A percentile compares a stretch with the other conserved stretches of the same genome.
These are phyloP conservation scores for Argynnis bischoffii DNA, from an alignment of 2,888 invertebrate species.

Conservation along the genomic window DNA sequence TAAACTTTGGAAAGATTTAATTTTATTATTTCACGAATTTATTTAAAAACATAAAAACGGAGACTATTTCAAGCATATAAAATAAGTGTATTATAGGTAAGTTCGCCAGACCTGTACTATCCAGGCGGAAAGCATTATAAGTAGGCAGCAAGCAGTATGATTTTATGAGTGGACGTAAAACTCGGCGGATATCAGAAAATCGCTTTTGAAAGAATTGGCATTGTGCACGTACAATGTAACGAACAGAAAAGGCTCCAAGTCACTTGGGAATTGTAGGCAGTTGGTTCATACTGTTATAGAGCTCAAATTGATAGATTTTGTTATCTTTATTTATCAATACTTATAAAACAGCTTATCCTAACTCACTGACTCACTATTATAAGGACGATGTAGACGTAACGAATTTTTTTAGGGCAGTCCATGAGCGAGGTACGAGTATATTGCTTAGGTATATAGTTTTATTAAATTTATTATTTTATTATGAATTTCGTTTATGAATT, in stretches of 20 bases:
- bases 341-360: too few relatives aligned
- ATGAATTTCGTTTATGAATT: too few relatives aligned
- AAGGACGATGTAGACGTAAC: too few relatives aligned
- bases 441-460: too few relatives aligned
- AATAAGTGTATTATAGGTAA: constrained; percentile 13
- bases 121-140: constrained; percentile 12
- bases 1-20: too few relatives aligned
- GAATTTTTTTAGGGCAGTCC: too few relatives aligned
- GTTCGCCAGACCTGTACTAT: constrained; percentile 1
- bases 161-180: constrained; percentile 36
- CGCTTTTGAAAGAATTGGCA: constrained; percentile 23
- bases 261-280: neutral
- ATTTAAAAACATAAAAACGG: neutral
- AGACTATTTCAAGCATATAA: constrained; percentile 6
- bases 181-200: constrained; percentile 24
- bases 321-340: too few relatives aligned
- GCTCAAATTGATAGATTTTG: neutral
- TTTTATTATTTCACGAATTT: neutral
- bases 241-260: constrained; percentile 5
- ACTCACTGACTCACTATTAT: too few relatives aligned
- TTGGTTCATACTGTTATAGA: constrained; percentile 1
- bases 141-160: constrained; percentile 28
- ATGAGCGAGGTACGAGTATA: too few relatives aligned
- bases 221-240: constrained; percentile 21
- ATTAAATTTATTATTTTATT: too few relatives aligned